Percentiles rank a stretch among this genome's conserved stretches.
Conservation (phyloP, 2,797 vertebrate genomes). For the Pseudochaenichthys georgianus region DNA sequence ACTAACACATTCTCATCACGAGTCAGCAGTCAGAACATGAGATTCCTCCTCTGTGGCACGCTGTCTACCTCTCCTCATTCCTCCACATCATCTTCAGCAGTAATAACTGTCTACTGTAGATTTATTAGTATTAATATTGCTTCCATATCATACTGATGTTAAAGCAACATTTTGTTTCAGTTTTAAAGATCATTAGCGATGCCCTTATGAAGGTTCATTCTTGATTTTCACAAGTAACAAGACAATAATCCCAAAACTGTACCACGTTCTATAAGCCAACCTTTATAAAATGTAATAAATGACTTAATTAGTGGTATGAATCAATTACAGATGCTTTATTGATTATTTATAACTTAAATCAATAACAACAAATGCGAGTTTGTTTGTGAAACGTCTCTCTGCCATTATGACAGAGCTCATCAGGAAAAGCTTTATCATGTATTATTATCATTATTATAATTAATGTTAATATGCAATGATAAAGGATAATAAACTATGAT, state of each 20-base stretch:
- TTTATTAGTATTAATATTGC: neutral
- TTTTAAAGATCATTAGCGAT: conserved; percentile 1
- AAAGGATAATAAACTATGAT: neutral
- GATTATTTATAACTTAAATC: neutral
- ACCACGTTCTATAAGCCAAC: neutral
- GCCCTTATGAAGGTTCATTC: neutral
- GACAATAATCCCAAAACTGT: neutral
- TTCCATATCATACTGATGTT: neutral
- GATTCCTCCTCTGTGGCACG: conserved; percentile 15
- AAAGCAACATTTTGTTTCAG: neutral
- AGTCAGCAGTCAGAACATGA: conserved; percentile 18
- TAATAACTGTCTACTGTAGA: neutral
- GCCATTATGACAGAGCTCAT: neutral
- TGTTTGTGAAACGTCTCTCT: neutral
- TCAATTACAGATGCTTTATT: neutral
- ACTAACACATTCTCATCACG: conserved; percentile 10
- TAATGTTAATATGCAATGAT: neutral
- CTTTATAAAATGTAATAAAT: neutral
- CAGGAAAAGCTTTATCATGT: too few species aligned
- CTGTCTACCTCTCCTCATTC: conserved; percentile 1
- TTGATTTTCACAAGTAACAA: too few species aligned
- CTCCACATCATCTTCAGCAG: neutral
- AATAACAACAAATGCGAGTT: neutral
- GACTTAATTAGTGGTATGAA: neutral
- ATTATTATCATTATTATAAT: neutral